phyloP scores from a whole-genome alignment of 2,888 invertebrate species.

The Diplazon laetatorius region DNA sequence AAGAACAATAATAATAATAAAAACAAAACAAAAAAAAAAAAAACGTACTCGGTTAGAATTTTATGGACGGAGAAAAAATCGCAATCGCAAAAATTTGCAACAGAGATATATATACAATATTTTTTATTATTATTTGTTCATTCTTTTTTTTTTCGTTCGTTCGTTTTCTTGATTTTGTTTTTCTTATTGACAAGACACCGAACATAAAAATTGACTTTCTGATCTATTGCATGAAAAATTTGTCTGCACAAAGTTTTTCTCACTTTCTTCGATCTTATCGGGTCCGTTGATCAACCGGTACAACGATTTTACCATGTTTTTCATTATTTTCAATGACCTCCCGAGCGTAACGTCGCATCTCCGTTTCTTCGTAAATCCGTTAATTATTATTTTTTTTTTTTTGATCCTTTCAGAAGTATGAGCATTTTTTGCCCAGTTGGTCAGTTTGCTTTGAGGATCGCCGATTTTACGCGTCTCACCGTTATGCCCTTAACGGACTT shows the following conservation, averaged over 20 bases:
- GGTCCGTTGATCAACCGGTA: conserved; percentile 40
- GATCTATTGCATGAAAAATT: conserved; percentile 26
- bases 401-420: too few relatives aligned
- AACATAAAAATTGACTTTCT: conserved; percentile 42
- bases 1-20: too few relatives aligned
- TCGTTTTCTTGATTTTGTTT: not conserved
- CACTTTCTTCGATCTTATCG: conserved; percentile 35
- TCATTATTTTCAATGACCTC: conserved; percentile 28
- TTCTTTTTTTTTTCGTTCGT: not conserved
- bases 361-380: conserved; percentile 1
- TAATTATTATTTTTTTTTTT: not conserved
- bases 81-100: too few relatives aligned
- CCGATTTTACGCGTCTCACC: not conserved
- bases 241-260: conserved; percentile 38
- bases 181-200: not conserved
- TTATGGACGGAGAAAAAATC: too few relatives aligned
- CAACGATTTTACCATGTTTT: too few relatives aligned
- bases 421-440: too few relatives aligned
- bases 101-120: too few relatives aligned
- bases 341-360: conserved; percentile 6
- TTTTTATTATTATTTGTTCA: too few relatives aligned
- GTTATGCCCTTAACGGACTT: not conserved
- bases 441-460: too few relatives aligned
- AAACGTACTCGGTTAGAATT: too few relatives aligned
- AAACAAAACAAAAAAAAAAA: too few relatives aligned